Conservation (phyloP, 2,888 invertebrate species). For the Pachymerium ferrugineum region DNA sequence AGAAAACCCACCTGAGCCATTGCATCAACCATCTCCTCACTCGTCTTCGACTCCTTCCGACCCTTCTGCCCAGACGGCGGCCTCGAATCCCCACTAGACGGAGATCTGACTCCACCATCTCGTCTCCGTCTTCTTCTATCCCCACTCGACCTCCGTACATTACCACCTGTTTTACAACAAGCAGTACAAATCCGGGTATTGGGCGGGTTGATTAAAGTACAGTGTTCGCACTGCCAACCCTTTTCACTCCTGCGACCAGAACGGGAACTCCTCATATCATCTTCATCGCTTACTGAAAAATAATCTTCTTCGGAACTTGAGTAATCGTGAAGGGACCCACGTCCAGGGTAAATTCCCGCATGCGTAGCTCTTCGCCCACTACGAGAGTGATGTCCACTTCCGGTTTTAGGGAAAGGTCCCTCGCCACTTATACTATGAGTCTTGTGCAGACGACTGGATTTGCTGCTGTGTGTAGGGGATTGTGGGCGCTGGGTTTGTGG, state of each 20-base stretch:
- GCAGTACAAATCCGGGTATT: constrained; percentile 73
- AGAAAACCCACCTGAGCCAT: no score
- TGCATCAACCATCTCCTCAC: not conserved
- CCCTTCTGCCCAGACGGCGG: not conserved
- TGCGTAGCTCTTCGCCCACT: constrained; percentile 6
- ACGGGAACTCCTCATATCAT: constrained; percentile 26
- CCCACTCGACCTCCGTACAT: not conserved
- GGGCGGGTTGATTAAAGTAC: constrained; percentile 78
- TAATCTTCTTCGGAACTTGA: constrained; percentile 36
- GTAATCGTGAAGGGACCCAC: constrained; percentile 14
- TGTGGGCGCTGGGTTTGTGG: not conserved
- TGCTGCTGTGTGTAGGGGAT: constrained; percentile 10
- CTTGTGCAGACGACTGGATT: not conserved
- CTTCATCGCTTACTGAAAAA: constrained; percentile 34
- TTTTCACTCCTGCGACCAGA: not conserved
- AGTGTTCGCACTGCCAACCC: constrained; percentile 80
- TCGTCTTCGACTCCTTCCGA: not conserved
- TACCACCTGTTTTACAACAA: constrained; percentile 70
- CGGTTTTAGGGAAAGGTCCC: not conserved
- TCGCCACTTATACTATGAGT: not conserved
- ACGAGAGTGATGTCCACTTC: not conserved
- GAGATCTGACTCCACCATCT: not conserved
- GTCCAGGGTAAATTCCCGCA: not conserved
- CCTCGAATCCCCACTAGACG: constrained; percentile 27
- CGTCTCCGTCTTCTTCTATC: not conserved